A percentile compares a stretch with the other conserved stretches of the same genome.
phyloP scores from a whole-genome alignment of 2,797 vertebrate genomes.

The Allenopithecus nigroviridis region DNA sequence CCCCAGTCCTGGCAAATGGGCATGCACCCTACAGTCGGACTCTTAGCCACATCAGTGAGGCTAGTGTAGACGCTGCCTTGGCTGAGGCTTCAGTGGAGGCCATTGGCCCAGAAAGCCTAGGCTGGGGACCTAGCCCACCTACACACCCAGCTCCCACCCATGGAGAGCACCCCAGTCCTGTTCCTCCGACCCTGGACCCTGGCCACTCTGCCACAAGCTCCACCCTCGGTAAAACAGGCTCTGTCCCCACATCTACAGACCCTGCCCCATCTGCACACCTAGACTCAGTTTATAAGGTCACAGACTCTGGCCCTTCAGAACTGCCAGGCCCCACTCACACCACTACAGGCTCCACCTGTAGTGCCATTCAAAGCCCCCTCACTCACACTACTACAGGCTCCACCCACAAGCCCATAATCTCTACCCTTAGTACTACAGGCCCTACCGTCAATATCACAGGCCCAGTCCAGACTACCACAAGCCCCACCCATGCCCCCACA shows the following conservation, averaged over 20 bases:
- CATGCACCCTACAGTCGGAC: constrained; percentile 89
- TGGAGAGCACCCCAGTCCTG: neutral
- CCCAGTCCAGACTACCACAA: neutral
- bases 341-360: neutral
- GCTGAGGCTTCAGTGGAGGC: constrained; percentile 70
- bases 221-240: neutral
- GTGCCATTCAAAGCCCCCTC: neutral
- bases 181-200: neutral
- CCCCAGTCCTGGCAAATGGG: constrained; percentile 83
- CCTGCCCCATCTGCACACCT: neutral
- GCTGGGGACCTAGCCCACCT: fast-evolving
- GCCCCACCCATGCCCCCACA: neutral
- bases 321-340: neutral
- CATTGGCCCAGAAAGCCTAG: neutral
- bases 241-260: neutral
- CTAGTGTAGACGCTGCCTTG: constrained; percentile 88
- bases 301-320: neutral
- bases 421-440: neutral
- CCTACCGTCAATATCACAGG: neutral
- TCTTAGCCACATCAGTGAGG: constrained; percentile 97
- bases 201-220: neutral
- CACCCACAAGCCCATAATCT: neutral
- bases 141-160: constrained; percentile 2
- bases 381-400: neutral
- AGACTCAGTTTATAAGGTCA: neutral